Evolutionary conservation across 64 coral and sea anemone species (phyloP).

Genomic region (Montipora sp.): DNA sequence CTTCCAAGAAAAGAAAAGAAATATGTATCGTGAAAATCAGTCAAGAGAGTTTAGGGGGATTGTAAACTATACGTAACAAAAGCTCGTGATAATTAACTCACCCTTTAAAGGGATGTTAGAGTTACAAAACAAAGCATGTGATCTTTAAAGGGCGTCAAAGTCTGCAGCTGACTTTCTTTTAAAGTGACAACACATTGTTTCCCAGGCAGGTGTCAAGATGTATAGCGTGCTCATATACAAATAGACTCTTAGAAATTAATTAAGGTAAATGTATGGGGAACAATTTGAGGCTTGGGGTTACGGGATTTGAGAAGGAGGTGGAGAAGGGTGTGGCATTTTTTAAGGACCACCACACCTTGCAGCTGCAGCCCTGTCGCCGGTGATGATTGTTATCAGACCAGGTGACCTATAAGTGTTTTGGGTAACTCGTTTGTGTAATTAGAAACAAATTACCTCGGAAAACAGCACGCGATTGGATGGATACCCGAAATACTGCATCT

Average conservation of each 20-base stretch:
- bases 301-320: neutral
- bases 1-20: too few relatives aligned
- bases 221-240: neutral
- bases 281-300: neutral
- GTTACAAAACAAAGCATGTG: neutral
- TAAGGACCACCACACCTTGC: neutral
- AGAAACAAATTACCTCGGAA: neutral
- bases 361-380: neutral
- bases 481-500: neutral
- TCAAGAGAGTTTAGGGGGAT: too few relatives aligned
- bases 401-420: conserved; percentile 28
- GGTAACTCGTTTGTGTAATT: neutral
- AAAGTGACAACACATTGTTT: neutral
- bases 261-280: neutral
- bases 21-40: too few relatives aligned
- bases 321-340: neutral
- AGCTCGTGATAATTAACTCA: too few relatives aligned
- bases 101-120: neutral
- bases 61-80: too few relatives aligned
- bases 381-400: neutral
- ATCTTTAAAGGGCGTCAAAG: neutral
- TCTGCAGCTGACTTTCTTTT: neutral
- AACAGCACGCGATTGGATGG: neutral
- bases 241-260: neutral
- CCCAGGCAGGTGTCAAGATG: neutral